A percentile compares a stretch with the other conserved stretches of the same genome.
phyloP scores from a whole-genome alignment of 1,140 invertebrate species.

The Solen grandis region DNA sequence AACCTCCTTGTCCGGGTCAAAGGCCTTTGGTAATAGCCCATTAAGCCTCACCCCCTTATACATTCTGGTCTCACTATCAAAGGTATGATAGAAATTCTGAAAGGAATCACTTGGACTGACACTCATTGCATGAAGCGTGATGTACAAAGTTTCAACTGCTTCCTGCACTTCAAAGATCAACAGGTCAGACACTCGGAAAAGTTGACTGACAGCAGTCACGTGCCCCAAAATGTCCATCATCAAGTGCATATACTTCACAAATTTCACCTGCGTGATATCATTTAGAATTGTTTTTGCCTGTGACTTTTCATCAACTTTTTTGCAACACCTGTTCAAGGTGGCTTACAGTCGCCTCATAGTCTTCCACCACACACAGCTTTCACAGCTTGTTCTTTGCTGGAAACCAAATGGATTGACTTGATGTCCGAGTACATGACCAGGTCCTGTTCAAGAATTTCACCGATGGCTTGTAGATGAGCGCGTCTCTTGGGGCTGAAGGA shows the following conservation, averaged over 20 bases:
- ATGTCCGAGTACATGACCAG: conserved; percentile 31
- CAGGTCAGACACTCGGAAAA: conserved; percentile 49
- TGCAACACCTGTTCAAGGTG: conserved; percentile 37
- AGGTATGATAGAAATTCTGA: conserved; percentile 4
- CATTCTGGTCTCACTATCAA: neutral
- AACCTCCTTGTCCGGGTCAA: conserved; percentile 1
- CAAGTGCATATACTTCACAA: conserved; percentile 48
- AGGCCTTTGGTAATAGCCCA: conserved; percentile 4
- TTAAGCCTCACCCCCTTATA: conserved; percentile 18
- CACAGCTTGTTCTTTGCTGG: conserved; percentile 28
- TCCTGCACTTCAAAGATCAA: conserved; percentile 49
- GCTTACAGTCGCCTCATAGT: conserved; percentile 16
- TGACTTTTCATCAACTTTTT: conserved; percentile 33
- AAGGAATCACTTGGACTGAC: conserved; percentile 7
- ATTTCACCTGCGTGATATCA: conserved; percentile 47
- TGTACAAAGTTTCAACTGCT: conserved; percentile 24
- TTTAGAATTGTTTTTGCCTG: conserved; percentile 20
- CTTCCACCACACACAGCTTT: conserved; percentile 5
- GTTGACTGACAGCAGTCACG: conserved; percentile 13
- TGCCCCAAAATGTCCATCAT: conserved; percentile 37
- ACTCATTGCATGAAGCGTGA: conserved; percentile 22
- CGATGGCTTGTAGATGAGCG: neutral
- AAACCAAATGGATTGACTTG: conserved; percentile 26
- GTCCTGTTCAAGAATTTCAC: conserved; percentile 5
- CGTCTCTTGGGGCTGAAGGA: conserved; percentile 13